A percentile compares a stretch with the other conserved stretches of the same genome.
These are phyloP conservation scores for Mesochorus sp. DNA, from an alignment of 2,888 invertebrate genomes.

Conservation along the genomic window DNA sequence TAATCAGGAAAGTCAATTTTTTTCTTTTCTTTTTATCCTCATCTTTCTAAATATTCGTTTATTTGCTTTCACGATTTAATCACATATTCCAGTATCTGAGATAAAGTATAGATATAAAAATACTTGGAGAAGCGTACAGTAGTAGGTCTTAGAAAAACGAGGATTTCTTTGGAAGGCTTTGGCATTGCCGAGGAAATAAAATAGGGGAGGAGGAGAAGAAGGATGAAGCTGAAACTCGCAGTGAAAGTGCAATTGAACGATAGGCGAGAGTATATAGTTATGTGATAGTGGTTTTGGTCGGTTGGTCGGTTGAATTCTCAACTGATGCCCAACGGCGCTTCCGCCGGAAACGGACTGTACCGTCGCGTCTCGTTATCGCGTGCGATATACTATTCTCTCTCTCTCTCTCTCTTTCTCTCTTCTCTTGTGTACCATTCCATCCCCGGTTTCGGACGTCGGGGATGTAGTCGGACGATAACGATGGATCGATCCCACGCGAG, in stretches of 20 bases:
- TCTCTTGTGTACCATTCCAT: neutral
- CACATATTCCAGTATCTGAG: too few species aligned
- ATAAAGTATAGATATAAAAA: too few species aligned
- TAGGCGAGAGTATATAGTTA: neutral
- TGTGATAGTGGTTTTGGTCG: constrained; percentile 26
- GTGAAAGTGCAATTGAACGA: constrained; percentile 40
- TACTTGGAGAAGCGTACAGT: too few species aligned
- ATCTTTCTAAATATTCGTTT: too few species aligned
- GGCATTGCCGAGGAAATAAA: neutral
- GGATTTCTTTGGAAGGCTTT: too few species aligned
- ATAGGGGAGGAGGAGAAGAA: constrained; percentile 13
- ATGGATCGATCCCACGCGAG: constrained; percentile 52
- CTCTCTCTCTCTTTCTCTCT: constrained; percentile 38
- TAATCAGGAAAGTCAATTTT: too few species aligned
- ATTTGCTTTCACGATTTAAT: too few species aligned
- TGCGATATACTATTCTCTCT: constrained; percentile 18
- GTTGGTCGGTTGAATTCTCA: constrained; percentile 48
- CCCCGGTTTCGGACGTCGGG: constrained; percentile 25
- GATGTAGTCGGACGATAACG: constrained; percentile 49
- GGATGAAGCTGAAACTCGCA: constrained; percentile 27
- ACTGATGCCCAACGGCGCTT: constrained; percentile 56
- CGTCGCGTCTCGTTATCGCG: constrained; percentile 56
- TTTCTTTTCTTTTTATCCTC: too few species aligned
- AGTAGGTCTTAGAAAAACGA: too few species aligned
- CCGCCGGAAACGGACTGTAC: constrained; percentile 51